Evolutionary conservation across 2,888 invertebrate genomes (phyloP).

Genomic region (Heliconius charithonia): DNA sequence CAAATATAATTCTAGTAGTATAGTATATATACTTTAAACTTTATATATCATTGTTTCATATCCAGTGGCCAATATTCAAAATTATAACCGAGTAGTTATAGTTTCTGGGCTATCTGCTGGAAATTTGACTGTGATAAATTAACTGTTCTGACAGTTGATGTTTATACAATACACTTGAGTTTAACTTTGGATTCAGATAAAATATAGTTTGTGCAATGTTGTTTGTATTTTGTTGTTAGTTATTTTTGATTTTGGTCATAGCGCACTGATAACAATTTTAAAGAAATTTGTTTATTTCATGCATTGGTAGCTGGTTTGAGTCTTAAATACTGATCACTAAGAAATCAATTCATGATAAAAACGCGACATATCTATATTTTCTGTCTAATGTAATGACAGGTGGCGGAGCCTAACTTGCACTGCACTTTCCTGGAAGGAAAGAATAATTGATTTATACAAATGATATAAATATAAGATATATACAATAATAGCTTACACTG

Average conservation of each 20-base stretch:
- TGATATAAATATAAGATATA: no score
- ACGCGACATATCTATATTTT: no score
- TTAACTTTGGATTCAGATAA: constrained; percentile 45
- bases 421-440: no score
- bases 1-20: neutral
- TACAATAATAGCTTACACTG: no score
- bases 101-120: constrained; percentile 45
- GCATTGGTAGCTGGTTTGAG: neutral
- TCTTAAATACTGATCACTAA: no score
- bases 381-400: no score
- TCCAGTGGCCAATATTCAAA: constrained; percentile 58
- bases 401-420: no score
- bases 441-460: no score
- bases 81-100: constrained; percentile 70
- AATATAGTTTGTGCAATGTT: constrained; percentile 40
- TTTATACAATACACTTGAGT: constrained; percentile 46
- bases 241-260: constrained; percentile 9
- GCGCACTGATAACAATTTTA: neutral
- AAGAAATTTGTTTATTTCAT: neutral
- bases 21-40: neutral
- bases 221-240: constrained; percentile 28
- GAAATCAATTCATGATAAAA: no score
- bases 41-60: neutral
- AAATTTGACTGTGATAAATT: constrained; percentile 50
- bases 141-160: constrained; percentile 46